Evolutionary conservation across 2,888 invertebrate species (phyloP), one percentile per base, ranked within the genome.

Genomic region (Melipona beecheii): DNA sequence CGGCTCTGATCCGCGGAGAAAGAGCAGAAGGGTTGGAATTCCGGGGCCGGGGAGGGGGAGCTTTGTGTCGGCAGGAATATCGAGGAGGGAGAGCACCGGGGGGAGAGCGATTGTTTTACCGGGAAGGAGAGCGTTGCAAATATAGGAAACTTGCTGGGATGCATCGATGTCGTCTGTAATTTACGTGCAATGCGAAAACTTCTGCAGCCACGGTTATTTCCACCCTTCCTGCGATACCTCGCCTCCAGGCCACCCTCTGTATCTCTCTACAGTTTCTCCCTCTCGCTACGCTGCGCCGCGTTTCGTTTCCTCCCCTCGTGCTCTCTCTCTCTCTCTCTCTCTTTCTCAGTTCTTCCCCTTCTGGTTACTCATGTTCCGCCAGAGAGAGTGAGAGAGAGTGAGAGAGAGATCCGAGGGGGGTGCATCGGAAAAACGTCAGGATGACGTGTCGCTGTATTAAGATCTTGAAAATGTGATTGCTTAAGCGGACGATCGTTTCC

Each of bases 391-490:
- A 52, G 50, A 73, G 43, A 43, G 43, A 31, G 27, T 2, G 4
- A 62, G 58, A 68, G 17, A 5, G 9, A 27, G 17, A 27, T 6
- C 4, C 52, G 27, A 9, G 15, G 78, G 17, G 43, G 72, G 5
- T 54, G 31, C 62, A 81, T 54, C 21, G 49, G 65, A 6, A 21
- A 75, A 75, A 36, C 54, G 52, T 52, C 62, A 52, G 66, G 76
- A 81, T 85, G 84, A 84, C 85, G 85, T 84, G 85, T 81, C 71
- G 82, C 86, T 84, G 50, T 79, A 86, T 86, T 86, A 83, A 86
- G 86, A 86, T 86, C 70, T 81, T 24, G 86, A 81, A 85, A 85
- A 86, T 83, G 86, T 76, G 83, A 86, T 86, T 86, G 81, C 85
- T 81, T 36, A 70, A 80, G 65, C 31, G 56, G 64, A 73, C n/a